A percentile compares a stretch with the other conserved stretches of the same genome.
These are phyloP conservation scores for Sturnus vulgaris DNA, from an alignment of 2,113 vertebrate genomes.

Conservation along the genomic window DNA sequence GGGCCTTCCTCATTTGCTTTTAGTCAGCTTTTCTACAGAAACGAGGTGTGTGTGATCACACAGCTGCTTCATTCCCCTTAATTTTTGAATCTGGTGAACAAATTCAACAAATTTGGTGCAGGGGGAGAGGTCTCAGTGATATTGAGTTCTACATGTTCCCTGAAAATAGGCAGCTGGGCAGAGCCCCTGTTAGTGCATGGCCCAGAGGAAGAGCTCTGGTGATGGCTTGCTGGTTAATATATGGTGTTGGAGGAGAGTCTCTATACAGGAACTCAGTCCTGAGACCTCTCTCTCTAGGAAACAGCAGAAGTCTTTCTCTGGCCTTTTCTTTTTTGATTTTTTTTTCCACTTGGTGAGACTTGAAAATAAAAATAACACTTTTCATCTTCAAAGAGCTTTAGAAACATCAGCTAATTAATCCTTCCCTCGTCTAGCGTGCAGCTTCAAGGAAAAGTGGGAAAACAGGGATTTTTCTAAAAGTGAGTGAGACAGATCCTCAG, in stretches of 20 bases:
- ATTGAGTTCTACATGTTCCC: not conserved
- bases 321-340: not conserved
- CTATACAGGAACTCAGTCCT: not conserved
- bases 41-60: not conserved
- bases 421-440: not conserved
- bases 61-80: not conserved
- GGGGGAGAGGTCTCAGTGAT: not conserved
- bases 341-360: not conserved
- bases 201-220: not conserved
- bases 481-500: not conserved
- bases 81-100: not conserved
- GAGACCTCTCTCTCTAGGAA: not conserved
- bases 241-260: not conserved
- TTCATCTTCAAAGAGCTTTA: constrained; percentile 54
- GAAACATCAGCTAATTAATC: constrained; percentile 51
- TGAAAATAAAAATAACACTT: constrained; percentile 56
- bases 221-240: not conserved
- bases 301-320: not conserved
- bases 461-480: constrained; percentile 2
- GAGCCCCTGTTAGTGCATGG: not conserved
- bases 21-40: not conserved
- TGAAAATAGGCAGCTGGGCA: constrained; percentile 33
- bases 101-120: not conserved
- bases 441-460: constrained; percentile 33
- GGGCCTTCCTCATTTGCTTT: not conserved